Conservation (phyloP, 2,888 invertebrate genomes). For the Hydriomena furcata region DNA sequence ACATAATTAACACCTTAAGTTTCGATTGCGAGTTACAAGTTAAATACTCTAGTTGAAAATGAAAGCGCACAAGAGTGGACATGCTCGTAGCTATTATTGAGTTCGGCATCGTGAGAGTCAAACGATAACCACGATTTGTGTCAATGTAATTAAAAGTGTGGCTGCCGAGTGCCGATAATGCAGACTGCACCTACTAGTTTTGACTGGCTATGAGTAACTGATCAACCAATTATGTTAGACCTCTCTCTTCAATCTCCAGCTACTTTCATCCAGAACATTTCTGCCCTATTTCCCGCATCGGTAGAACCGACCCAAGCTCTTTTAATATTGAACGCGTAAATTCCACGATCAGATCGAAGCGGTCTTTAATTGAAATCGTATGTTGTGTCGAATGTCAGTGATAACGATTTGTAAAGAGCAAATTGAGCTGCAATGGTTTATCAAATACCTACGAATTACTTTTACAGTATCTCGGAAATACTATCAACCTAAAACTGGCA, state of each 20-base stretch:
- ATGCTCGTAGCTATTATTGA: constrained; percentile 71
- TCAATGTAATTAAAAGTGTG: constrained; percentile 82
- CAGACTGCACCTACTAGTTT: constrained; percentile 71
- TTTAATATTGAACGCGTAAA: constrained; percentile 57
- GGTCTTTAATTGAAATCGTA: constrained; percentile 81
- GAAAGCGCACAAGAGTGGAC: constrained; percentile 39
- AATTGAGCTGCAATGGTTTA: constrained; percentile 50
- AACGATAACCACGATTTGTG: constrained; percentile 81
- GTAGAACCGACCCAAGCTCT: constrained; percentile 52
- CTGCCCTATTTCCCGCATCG: constrained; percentile 36
- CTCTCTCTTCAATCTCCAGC: constrained; percentile 37
- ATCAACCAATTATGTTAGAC: constrained; percentile 59
- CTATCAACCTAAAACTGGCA: not conserved
- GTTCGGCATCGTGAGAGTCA: constrained; percentile 80
- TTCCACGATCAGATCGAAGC: constrained; percentile 72
- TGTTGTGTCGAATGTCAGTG: constrained; percentile 73
- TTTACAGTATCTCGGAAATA: constrained; percentile 23
- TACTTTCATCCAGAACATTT: constrained; percentile 38
- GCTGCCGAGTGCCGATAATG: constrained; percentile 81
- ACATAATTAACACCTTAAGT: too few species aligned
- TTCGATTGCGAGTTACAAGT: not conserved
- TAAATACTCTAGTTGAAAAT: not conserved
- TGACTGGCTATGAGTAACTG: constrained; percentile 68
- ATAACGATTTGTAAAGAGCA: constrained; percentile 64
- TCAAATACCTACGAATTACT: constrained; percentile 13